Percentiles rank a stretch among this genome's conserved stretches.
Evolutionary conservation across 2,113 vertebrate genomes (phyloP).

Genomic region (Equus przewalskii): DNA sequence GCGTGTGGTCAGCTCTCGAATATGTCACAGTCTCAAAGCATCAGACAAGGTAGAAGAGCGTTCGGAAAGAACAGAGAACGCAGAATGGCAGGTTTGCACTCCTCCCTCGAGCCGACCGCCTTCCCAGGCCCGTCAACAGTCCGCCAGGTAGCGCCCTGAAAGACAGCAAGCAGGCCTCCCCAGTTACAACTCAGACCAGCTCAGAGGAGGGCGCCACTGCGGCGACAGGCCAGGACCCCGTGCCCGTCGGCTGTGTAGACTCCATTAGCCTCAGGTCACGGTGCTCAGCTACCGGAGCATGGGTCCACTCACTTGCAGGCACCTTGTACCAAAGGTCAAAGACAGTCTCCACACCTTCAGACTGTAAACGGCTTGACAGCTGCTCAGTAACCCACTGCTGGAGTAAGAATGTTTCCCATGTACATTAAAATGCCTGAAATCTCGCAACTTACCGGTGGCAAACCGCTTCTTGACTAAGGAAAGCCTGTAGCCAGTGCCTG

Average conservation of each 20-base stretch:
- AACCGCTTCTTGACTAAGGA: conserved; percentile 98
- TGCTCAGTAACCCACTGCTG: background rate
- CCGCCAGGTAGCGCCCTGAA: conserved; percentile 98
- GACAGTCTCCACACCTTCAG: conserved; percentile 24
- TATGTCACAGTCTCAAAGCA: conserved; percentile 81
- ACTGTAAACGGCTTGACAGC: background rate
- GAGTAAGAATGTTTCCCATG: conserved; percentile 21
- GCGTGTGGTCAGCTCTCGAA: conserved; percentile 85
- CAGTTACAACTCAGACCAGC: conserved; percentile 43
- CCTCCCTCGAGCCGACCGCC: conserved; percentile 74
- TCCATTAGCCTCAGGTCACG: conserved; percentile 27
- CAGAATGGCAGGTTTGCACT: conserved; percentile 78
- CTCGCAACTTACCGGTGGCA: conserved; percentile 92
- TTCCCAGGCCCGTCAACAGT: conserved; percentile 91
- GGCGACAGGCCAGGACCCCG: conserved; percentile 8
- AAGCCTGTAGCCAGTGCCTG: conserved; percentile 95
- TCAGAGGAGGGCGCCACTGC: background rate
- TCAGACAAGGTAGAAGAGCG: conserved; percentile 87
- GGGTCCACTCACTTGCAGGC: background rate
- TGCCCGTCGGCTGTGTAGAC: conserved; percentile 46
- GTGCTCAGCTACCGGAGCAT: background rate
- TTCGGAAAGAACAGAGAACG: conserved; percentile 84
- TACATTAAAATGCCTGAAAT: background rate
- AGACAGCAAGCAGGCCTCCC: conserved; percentile 79
- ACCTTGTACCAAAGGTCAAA: background rate